Evolutionary conservation across 64 coral and sea anemone species (phyloP).

Genomic region (Platygyra sinensis): DNA sequence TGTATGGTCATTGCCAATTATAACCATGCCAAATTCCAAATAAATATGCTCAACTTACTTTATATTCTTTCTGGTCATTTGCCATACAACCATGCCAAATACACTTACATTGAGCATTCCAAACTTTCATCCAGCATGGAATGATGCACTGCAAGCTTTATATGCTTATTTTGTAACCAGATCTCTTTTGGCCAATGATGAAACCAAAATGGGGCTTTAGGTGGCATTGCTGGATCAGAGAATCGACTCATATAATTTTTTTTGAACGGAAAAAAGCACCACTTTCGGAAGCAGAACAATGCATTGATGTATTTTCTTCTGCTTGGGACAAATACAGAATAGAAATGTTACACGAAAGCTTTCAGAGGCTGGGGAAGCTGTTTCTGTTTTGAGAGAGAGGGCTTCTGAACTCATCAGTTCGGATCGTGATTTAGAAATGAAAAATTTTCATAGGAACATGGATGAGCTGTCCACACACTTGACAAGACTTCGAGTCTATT

Average conservation of each 20-base stretch:
- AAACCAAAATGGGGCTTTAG: conserved; percentile 46
- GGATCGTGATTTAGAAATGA: conserved; percentile 59
- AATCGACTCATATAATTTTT: conserved; percentile 19
- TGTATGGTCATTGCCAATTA: no score
- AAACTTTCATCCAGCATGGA: not conserved
- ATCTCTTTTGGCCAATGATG: not conserved
- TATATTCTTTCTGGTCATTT: conserved; percentile 8
- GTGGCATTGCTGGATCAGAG: conserved; percentile 38
- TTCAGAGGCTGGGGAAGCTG: conserved; percentile 66
- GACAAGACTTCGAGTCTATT: conserved; percentile 42
- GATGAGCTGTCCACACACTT: conserved; percentile 48
- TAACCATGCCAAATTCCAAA: no score
- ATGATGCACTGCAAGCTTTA: conserved; percentile 22
- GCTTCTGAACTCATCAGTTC: conserved; percentile 26
- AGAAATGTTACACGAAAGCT: conserved; percentile 69
- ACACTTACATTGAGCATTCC: not conserved
- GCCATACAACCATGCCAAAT: conserved; percentile 29
- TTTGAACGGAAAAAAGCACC: conserved; percentile 46
- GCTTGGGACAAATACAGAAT: not conserved
- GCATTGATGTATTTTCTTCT: conserved; percentile 10
- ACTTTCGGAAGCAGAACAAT: conserved; percentile 44
- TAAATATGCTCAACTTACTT: not conserved
- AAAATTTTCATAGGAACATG: conserved; percentile 58
- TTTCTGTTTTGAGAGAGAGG: conserved; percentile 43
- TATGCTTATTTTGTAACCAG: not conserved